Conservation (phyloP, 2,113 vertebrate species). For the Trachemys scripta region DNA sequence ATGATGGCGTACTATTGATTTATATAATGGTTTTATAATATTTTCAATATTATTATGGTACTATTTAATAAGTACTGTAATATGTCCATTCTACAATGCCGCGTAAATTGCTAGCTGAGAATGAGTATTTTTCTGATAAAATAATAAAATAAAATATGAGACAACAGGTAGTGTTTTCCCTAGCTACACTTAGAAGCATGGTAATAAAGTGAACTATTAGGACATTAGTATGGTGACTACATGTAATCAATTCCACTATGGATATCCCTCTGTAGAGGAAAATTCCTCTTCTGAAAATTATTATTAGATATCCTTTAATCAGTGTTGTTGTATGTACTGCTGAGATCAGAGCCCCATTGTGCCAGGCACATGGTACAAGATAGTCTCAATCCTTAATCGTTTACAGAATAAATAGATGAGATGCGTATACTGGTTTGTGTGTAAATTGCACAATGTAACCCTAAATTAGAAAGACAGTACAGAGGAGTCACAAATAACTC, state of each 20-base stretch:
- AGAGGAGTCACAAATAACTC: not conserved
- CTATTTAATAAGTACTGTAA: constrained; percentile 2
- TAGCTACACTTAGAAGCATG: not conserved
- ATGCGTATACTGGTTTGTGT: not conserved
- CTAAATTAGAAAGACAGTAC: not conserved
- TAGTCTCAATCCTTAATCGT: not conserved
- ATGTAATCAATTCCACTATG: not conserved
- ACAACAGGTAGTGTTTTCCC: constrained; percentile 5
- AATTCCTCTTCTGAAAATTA: not conserved
- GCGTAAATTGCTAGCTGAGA: not conserved
- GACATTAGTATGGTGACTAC: not conserved
- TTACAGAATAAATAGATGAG: not conserved
- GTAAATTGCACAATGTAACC: not conserved
- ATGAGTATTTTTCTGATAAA: constrained; percentile 30
- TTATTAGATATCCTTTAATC: not conserved
- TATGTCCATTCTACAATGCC: not conserved
- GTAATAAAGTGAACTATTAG: not conserved
- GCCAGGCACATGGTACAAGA: not conserved
- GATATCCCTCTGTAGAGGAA: not conserved
- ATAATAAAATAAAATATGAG: not conserved
- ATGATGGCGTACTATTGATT: constrained; percentile 56
- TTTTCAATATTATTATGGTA: constrained; percentile 32
- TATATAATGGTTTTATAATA: constrained; percentile 28
- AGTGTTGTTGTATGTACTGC: not conserved
- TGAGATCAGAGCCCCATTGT: not conserved